Evolutionary conservation across 2,113 vertebrate species (phyloP).

Genomic region (Danionella cerebrum): DNA sequence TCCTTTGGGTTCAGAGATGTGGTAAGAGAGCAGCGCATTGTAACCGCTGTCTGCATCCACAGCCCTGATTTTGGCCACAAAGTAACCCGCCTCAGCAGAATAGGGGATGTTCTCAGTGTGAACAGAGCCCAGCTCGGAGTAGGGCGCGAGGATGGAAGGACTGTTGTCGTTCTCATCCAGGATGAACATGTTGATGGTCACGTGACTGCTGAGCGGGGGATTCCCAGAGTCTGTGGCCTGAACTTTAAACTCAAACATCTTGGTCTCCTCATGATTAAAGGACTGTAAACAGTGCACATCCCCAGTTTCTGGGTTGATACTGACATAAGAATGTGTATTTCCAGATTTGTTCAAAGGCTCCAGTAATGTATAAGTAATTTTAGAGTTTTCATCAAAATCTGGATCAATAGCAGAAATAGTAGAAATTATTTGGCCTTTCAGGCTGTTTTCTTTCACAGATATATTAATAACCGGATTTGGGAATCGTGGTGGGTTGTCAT

Average conservation of each 20-base stretch:
- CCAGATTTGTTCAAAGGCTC: conserved; percentile 47
- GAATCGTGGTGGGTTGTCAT: conserved; percentile 78
- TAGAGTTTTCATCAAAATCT: conserved; percentile 70
- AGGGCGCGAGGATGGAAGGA: conserved; percentile 47
- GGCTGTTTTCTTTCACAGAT: conserved; percentile 75
- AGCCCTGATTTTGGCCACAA: no score
- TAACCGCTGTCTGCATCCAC: no score
- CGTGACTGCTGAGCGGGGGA: no score
- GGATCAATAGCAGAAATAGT: conserved; percentile 68
- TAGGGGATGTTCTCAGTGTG: no score
- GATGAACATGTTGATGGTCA: no score
- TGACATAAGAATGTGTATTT: conserved; percentile 48
- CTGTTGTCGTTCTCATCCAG: no score
- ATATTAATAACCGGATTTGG: conserved; percentile 51
- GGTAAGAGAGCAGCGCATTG: conserved; percentile 54
- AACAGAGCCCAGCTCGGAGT: no score
- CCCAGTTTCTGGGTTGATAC: conserved; percentile 57
- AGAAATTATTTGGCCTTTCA: conserved; percentile 58
- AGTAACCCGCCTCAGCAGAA: no score
- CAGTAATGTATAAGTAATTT: conserved; percentile 65
- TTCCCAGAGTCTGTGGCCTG: no score
- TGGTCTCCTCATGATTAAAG: no score
- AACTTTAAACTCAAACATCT: no score
- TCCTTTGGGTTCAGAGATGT: conserved; percentile 51
- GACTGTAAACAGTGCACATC: conserved; percentile 54